Conservation (phyloP, 2,113 vertebrate species). For the Leucosticte australis region DNA sequence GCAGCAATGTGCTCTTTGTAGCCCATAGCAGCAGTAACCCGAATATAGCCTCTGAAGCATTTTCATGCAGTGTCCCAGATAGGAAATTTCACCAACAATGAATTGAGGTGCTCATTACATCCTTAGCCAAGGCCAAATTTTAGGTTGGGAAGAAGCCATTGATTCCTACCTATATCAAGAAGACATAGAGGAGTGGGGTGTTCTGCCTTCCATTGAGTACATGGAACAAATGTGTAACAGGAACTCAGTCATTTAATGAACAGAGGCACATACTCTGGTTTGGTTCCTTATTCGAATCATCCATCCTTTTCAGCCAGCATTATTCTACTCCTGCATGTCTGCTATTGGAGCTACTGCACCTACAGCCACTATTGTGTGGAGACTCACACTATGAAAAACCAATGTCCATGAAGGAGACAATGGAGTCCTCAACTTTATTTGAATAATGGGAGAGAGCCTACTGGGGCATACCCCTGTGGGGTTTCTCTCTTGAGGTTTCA, state of each 20-base stretch:
- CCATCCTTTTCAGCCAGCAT: background rate
- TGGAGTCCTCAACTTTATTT: background rate
- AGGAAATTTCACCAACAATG: background rate
- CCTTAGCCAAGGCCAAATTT: background rate
- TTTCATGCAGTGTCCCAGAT: background rate
- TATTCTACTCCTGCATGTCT: background rate
- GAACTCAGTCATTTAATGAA: background rate
- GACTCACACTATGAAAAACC: background rate
- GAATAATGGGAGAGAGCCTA: background rate
- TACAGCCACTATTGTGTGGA: background rate
- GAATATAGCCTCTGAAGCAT: background rate
- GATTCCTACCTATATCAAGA: background rate
- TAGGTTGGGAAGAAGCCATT: background rate
- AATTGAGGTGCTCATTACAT: background rate
- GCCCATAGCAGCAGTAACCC: background rate
- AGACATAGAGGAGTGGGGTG: rapidly evolving
- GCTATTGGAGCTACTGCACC: background rate
- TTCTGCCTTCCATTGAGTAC: background rate
- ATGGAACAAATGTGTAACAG: background rate
- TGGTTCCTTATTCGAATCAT: background rate
- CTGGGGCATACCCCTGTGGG: rapidly evolving
- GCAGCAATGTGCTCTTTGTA: background rate
- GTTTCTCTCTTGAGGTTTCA: background rate
- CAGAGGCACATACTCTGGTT: background rate
- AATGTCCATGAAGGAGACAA: background rate